Conservation (phyloP, 1,140 invertebrate species). For the Lucilia cuprina region DNA sequence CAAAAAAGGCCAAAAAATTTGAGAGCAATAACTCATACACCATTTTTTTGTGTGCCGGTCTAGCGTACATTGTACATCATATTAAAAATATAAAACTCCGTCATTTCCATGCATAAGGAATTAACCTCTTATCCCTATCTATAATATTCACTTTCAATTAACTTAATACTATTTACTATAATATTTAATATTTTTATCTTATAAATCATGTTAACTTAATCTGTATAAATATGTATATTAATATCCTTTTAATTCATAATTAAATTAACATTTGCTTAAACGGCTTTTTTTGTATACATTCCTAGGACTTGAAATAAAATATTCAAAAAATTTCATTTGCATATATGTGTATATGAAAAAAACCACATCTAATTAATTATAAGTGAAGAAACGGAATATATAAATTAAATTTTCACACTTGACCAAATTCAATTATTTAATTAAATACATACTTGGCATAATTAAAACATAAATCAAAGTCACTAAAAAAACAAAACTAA, state of each 20-base stretch:
- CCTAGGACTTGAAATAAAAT: not conserved
- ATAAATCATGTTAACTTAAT: not conserved
- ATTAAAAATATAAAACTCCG: too few species aligned
- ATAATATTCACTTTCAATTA: too few species aligned
- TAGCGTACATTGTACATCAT: too few species aligned
- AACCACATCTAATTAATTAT: not conserved
- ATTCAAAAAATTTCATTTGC: not conserved
- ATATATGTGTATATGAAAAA: too few species aligned
- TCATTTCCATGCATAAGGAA: too few species aligned
- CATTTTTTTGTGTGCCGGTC: too few species aligned
- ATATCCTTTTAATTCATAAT: not conserved
- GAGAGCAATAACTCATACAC: too few species aligned
- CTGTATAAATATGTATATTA: not conserved
- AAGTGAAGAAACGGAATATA: not conserved
- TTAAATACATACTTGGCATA: conserved; percentile 29
- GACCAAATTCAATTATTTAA: conserved; percentile 31
- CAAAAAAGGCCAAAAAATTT: too few species aligned
- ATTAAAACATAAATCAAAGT: conserved; percentile 20
- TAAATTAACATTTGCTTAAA: not conserved
- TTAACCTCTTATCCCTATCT: too few species aligned
- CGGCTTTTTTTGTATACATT: not conserved
- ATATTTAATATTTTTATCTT: not conserved
- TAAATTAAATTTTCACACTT: conserved; percentile 31
- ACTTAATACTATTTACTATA: not conserved
- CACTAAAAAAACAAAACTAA: not conserved